Evolutionary conservation across 2,888 invertebrate genomes (phyloP).

Genomic region (Sipha maydis): DNA sequence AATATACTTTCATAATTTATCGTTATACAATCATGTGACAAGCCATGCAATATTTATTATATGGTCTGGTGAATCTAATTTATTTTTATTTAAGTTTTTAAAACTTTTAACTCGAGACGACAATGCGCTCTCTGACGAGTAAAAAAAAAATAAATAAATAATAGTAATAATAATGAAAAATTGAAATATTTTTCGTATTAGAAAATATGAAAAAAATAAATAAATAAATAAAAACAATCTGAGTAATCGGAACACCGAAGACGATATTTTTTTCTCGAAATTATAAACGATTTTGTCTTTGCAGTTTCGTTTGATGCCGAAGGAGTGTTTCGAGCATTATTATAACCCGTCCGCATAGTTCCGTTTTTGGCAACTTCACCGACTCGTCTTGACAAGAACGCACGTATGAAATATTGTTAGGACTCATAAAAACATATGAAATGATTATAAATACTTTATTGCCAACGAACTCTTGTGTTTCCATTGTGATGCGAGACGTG

Average conservation of each 20-base stretch:
- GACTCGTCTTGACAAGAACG: slow-evolving; percentile 45
- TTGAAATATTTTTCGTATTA: slow-evolving; percentile 66
- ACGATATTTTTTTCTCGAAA: slow-evolving; percentile 41
- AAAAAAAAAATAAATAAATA: slow-evolving; percentile 67
- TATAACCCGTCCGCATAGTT: slow-evolving; percentile 57
- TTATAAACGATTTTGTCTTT: slow-evolving; percentile 50
- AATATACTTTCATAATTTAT: background rate
- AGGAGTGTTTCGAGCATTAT: background rate
- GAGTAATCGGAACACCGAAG: slow-evolving; percentile 50
- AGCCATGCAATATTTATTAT: background rate
- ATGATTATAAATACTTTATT: slow-evolving; percentile 56
- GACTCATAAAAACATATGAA: slow-evolving; percentile 50
- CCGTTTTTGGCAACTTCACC: slow-evolving; percentile 59
- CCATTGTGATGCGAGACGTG: slow-evolving; percentile 60
- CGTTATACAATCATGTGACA: background rate
- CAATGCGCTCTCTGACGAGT: slow-evolving; percentile 21
- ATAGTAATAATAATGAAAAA: slow-evolving; percentile 68
- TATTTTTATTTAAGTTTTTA: slow-evolving; percentile 15
- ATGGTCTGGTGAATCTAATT: background rate
- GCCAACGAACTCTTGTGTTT: slow-evolving; percentile 7
- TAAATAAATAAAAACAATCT: no score
- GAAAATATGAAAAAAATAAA: slow-evolving; percentile 63
- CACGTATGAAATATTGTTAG: slow-evolving; percentile 43
- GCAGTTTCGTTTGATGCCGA: slow-evolving; percentile 18
- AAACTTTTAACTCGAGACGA: slow-evolving; percentile 53